These are phyloP conservation scores for Agrotis exclamationis DNA, from an alignment of 2,888 invertebrate genomes.

Conservation along the genomic window DNA sequence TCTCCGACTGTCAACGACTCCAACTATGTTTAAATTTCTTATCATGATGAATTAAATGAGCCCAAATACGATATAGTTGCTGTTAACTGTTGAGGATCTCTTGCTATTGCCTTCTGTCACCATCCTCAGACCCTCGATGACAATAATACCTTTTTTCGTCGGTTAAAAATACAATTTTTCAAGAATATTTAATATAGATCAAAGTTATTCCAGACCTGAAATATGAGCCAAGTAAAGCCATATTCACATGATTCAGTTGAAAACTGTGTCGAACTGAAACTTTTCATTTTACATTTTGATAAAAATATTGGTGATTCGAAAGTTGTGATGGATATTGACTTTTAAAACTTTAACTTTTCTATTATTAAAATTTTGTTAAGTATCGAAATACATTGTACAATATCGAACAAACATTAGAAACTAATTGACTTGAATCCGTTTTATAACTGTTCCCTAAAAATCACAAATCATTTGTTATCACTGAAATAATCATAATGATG, in stretches of 20 bases:
- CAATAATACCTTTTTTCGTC: too few relatives aligned
- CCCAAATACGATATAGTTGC: too few relatives aligned
- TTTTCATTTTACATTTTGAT: slow-evolving; percentile 35
- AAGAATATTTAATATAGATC: not conserved
- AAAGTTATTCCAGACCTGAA: not conserved
- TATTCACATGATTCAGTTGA: slow-evolving; percentile 9
- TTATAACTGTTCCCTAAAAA: too few relatives aligned
- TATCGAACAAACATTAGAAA: not conserved
- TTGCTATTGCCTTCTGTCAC: too few relatives aligned
- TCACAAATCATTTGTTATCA: too few relatives aligned
- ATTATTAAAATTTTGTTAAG: not conserved
- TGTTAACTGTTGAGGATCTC: too few relatives aligned
- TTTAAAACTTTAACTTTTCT: slow-evolving; percentile 23
- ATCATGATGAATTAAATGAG: too few relatives aligned
- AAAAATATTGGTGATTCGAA: slow-evolving; percentile 33
- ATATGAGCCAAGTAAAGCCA: not conserved
- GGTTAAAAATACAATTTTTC: not conserved
- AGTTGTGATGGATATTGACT: slow-evolving; percentile 29
- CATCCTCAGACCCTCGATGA: too few relatives aligned
- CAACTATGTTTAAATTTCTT: too few relatives aligned
- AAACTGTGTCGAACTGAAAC: slow-evolving; percentile 6
- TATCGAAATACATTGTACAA: slow-evolving; percentile 6
- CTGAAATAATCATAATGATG: too few relatives aligned
- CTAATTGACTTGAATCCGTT: not conserved
- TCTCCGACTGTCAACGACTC: too few relatives aligned